These are phyloP conservation scores for Microctenopoma lineatum DNA, from an alignment of 2,797 vertebrate species.

Conservation along the genomic window DNA sequence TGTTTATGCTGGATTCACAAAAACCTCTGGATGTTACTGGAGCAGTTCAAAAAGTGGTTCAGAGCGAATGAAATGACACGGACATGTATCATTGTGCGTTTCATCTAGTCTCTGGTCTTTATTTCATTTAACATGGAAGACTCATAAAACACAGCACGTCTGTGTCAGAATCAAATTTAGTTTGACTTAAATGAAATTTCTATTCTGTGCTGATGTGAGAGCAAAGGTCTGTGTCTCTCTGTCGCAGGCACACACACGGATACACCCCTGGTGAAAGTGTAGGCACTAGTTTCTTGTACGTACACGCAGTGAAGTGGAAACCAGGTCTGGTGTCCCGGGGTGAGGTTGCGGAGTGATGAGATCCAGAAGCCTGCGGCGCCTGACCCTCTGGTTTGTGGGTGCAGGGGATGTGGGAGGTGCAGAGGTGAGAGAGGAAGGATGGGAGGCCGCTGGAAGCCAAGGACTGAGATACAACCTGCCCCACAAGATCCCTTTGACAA, in stretches of 20 bases:
- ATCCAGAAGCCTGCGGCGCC: conserved; percentile 78
- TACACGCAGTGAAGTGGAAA: conserved; percentile 80
- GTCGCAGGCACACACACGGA: conserved; percentile 26
- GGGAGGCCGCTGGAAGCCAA: conserved; percentile 53
- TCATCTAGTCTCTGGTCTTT: conserved; percentile 16
- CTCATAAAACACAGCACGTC: conserved; percentile 50
- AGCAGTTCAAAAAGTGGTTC: conserved; percentile 17
- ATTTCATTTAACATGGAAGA: conserved; percentile 19
- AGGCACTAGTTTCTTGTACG: conserved; percentile 75
- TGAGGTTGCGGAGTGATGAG: conserved; percentile 80
- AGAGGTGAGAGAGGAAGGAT: conserved; percentile 49
- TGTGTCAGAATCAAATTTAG: conserved; percentile 59
- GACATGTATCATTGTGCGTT: conserved; percentile 21
- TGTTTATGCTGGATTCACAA: conserved; percentile 21
- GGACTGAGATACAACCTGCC: conserved; percentile 58
- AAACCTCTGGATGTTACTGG: conserved; percentile 27
- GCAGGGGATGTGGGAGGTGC: conserved; percentile 31
- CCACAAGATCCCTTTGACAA: conserved; percentile 56
- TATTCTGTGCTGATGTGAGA: conserved; percentile 49
- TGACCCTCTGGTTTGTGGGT: conserved; percentile 60
- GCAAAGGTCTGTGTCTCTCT: conserved; percentile 55
- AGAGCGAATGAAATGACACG: conserved; percentile 33
- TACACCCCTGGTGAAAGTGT: conserved; percentile 53
- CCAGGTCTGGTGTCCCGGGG: conserved; percentile 73
- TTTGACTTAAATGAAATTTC: conserved; percentile 64